phyloP scores from a whole-genome alignment of 2,797 vertebrate species.

The Labroides dimidiatus region DNA sequence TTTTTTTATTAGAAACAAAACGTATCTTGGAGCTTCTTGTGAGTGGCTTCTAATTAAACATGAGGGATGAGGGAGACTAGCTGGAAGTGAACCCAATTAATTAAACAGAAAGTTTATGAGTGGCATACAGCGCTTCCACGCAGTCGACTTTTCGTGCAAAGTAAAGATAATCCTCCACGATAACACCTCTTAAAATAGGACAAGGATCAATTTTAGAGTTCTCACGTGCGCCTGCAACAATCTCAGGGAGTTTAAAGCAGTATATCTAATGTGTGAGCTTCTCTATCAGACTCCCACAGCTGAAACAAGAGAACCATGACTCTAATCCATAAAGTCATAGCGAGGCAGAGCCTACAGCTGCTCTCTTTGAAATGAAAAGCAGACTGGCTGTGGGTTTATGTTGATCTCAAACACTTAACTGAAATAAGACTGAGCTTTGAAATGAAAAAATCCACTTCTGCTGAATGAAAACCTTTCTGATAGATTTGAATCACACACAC shows the following conservation, averaged over 20 bases:
- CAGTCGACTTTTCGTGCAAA: slow-evolving; percentile 39
- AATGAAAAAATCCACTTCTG: slow-evolving; percentile 34
- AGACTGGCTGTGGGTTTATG: slow-evolving; percentile 50
- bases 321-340: slow-evolving; percentile 62
- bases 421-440: slow-evolving; percentile 41
- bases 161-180: slow-evolving; percentile 29
- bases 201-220: slow-evolving; percentile 25
- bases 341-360: slow-evolving; percentile 41
- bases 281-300: slow-evolving; percentile 39
- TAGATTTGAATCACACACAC: slow-evolving; percentile 25
- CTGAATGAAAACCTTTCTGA: slow-evolving; percentile 41
- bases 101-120: slow-evolving; percentile 59
- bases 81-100: slow-evolving; percentile 64
- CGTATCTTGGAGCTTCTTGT: slow-evolving; percentile 59
- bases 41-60: slow-evolving; percentile 65
- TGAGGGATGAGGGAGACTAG: slow-evolving; percentile 48
- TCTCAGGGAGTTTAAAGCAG: neutral
- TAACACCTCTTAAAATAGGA: slow-evolving; percentile 44
- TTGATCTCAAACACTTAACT: slow-evolving; percentile 50
- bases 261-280: slow-evolving; percentile 23
- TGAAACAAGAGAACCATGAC: slow-evolving; percentile 44
- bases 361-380: slow-evolving; percentile 58
- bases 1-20: slow-evolving; percentile 71
- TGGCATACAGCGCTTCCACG: slow-evolving; percentile 38
- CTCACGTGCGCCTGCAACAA: slow-evolving; percentile 3